Percentiles rank a stretch among this genome's conserved stretches.
phyloP scores from a whole-genome alignment of 1,140 invertebrate genomes.

The Eupeodes corollae region DNA sequence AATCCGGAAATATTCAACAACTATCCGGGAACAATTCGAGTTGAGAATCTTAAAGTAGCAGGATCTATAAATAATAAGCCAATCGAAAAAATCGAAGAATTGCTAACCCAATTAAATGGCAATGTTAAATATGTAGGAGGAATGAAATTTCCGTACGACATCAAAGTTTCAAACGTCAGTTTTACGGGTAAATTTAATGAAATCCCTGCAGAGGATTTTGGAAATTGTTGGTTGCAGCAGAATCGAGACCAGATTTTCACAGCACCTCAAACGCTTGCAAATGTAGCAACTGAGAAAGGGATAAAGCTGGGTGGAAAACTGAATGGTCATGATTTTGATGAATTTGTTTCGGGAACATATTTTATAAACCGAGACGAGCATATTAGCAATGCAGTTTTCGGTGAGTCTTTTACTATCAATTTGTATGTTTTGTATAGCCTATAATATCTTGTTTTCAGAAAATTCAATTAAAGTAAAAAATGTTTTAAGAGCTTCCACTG shows the following conservation, averaged over 20 bases:
- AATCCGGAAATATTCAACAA: constrained; percentile 2
- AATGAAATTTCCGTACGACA: constrained; percentile 26
- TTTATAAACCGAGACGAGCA: constrained; percentile 31
- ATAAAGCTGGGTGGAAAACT: constrained; percentile 23
- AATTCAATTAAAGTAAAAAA: constrained; percentile 26
- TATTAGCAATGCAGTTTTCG: constrained; percentile 31
- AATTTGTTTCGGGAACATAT: constrained; percentile 31
- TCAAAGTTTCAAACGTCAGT: constrained; percentile 20
- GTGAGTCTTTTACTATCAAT: constrained; percentile 15
- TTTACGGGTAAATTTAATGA: constrained; percentile 23
- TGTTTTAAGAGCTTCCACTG: constrained; percentile 10
- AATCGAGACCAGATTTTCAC: constrained; percentile 21
- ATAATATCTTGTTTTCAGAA: constrained; percentile 9
- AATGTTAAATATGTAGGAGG: constrained; percentile 32
- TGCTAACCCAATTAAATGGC: constrained; percentile 24
- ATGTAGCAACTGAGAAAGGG: constrained; percentile 19
- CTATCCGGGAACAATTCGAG: constrained; percentile 24
- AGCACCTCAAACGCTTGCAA: constrained; percentile 17
- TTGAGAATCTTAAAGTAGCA: constrained; percentile 30
- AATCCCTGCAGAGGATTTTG: constrained; percentile 17
- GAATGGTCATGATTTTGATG: constrained; percentile 29
- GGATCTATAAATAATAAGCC: constrained; percentile 16
- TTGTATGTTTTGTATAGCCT: background rate
- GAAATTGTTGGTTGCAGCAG: constrained; percentile 21
- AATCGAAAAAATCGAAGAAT: constrained; percentile 18